phyloP scores from a whole-genome alignment of 2,113 vertebrate species.

The Myodes glareolus region DNA sequence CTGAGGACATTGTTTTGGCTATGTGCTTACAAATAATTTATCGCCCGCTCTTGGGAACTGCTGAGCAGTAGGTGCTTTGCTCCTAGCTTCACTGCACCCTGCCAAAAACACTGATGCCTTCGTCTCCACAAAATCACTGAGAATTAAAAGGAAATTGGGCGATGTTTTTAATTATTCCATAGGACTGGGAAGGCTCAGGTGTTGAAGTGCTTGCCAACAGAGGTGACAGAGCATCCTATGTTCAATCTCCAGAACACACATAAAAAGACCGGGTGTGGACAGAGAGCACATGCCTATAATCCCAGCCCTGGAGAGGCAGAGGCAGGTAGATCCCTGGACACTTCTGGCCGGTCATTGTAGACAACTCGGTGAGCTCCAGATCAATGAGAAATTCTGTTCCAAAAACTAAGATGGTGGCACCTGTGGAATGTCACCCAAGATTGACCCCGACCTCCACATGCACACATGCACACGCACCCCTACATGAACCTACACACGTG shows the following conservation, averaged over 20 bases:
- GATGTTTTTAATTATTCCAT: not conserved
- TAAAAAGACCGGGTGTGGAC: not conserved
- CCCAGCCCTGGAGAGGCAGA: not conserved
- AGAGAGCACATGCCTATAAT: not conserved
- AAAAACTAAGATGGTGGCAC: not conserved
- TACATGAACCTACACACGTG: too few relatives aligned
- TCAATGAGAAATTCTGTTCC: not conserved
- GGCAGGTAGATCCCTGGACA: not conserved
- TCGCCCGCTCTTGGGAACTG: rapidly evolving
- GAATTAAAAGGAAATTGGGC: not conserved
- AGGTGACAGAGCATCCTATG: not conserved
- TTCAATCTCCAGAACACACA: not conserved
- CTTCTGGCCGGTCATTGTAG: not conserved
- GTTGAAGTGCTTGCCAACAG: not conserved
- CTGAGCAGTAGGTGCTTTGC: not conserved
- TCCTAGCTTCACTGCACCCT: not conserved
- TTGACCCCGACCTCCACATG: too few relatives aligned
- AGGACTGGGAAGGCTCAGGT: not conserved
- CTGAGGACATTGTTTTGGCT: not conserved
- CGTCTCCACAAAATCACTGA: not conserved
- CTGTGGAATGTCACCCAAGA: not conserved
- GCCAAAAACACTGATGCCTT: not conserved
- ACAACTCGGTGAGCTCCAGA: not conserved
- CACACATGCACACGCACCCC: too few relatives aligned
- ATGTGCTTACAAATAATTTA: not conserved